Conservation (phyloP, 2,888 invertebrate genomes). For the Hecatera dysodea region DNA sequence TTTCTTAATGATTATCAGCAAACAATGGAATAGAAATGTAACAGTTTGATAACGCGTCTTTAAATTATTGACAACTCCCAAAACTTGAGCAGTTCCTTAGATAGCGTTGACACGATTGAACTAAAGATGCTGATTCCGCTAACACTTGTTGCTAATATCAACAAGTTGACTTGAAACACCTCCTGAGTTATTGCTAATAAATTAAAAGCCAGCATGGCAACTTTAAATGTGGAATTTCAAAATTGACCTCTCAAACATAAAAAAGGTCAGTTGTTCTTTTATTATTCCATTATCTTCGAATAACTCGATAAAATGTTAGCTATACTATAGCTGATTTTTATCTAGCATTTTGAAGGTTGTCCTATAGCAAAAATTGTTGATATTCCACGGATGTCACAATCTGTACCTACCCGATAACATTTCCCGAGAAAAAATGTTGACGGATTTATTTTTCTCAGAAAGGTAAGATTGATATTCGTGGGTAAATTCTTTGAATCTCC, state of each 20-base stretch:
- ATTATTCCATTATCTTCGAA: not conserved
- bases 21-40: no score
- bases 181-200: not conserved
- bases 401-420: not conserved
- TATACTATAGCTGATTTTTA: not conserved
- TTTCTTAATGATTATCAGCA: no score
- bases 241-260: not conserved
- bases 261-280: not conserved
- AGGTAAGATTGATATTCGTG: slow-evolving; percentile 5
- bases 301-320: not conserved
- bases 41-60: no score
- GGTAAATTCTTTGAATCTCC: not conserved
- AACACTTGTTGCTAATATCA: no score
- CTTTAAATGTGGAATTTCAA: not conserved
- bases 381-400: not conserved
- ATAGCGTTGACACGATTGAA: no score
- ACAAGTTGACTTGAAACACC: no score
- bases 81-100: no score
- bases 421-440: not conserved
- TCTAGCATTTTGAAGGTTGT: not conserved
- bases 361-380: not conserved
- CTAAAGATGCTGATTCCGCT: no score
- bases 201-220: not conserved
- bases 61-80: no score
- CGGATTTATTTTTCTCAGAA: slow-evolving; percentile 9